Percentiles rank a stretch among this genome's conserved stretches.
phyloP scores from a whole-genome alignment of 2,113 vertebrate genomes.

The Sander lucioperca region DNA sequence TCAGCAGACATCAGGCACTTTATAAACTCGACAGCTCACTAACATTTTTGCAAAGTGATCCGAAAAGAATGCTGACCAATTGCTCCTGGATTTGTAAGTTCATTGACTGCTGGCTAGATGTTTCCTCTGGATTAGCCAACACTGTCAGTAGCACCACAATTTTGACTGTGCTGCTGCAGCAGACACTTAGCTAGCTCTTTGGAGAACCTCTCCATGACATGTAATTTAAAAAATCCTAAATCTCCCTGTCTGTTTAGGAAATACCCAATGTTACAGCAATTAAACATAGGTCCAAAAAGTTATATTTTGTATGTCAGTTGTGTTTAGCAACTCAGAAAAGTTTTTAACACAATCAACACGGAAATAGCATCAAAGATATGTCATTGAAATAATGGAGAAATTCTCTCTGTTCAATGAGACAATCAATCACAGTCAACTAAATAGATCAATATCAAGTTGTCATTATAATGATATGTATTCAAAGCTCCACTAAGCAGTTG shows the following conservation, averaged over 20 bases:
- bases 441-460: background rate
- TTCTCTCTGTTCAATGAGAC: background rate
- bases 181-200: background rate
- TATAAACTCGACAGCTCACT: constrained; percentile 11
- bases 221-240: background rate
- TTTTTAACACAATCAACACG: background rate
- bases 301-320: background rate
- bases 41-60: constrained; percentile 20
- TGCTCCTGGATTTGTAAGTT: constrained; percentile 7
- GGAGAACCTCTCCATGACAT: background rate
- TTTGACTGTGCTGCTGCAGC: background rate
- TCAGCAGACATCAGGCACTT: constrained; percentile 6
- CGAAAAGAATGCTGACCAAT: constrained; percentile 5
- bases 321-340: background rate
- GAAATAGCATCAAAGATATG: background rate
- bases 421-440: background rate
- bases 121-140: constrained; percentile 13
- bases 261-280: background rate
- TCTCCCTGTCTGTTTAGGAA: background rate
- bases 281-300: background rate
- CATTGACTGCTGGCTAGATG: constrained; percentile 21
- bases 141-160: constrained; percentile 12
- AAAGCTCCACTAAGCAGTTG: background rate
- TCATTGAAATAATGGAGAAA: background rate
- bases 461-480: background rate